phyloP scores from a whole-genome alignment of 2,888 invertebrate genomes.

The Blera fallax region DNA sequence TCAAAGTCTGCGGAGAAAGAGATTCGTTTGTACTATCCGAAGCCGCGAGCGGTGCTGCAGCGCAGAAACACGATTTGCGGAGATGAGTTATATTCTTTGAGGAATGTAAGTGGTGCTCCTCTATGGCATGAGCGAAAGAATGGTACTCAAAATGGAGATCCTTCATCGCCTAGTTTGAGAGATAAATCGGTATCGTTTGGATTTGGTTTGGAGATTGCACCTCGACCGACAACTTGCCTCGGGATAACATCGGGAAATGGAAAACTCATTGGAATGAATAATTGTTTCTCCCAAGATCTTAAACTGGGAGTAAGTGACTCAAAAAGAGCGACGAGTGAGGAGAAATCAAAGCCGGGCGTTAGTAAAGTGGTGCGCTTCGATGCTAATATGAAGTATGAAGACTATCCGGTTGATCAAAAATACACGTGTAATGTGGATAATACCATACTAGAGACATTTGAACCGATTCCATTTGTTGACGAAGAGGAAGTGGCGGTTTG shows the following conservation, averaged over 20 bases:
- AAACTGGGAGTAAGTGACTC: conserved; percentile 47
- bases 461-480: conserved; percentile 81
- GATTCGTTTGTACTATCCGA: conserved; percentile 87
- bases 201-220: conserved; percentile 87
- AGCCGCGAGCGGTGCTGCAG: conserved; percentile 89
- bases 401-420: conserved; percentile 80
- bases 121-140: conserved; percentile 89
- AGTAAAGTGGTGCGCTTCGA: conserved; percentile 82
- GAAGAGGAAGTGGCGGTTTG: conserved; percentile 76
- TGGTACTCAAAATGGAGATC: conserved; percentile 80
- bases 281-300: conserved; percentile 74
- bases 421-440: conserved; percentile 81
- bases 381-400: conserved; percentile 80
- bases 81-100: conserved; percentile 84
- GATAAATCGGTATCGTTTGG: conserved; percentile 92
- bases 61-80: conserved; percentile 95
- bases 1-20: conserved; percentile 79
- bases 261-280: conserved; percentile 37
- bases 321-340: conserved; percentile 56
- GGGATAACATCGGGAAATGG: conserved; percentile 81
- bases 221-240: conserved; percentile 86
- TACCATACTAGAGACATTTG: conserved; percentile 81
- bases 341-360: conserved; percentile 80
- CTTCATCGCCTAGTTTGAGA: conserved; percentile 84
- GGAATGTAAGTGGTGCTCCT: conserved; percentile 81